Percentiles rank a stretch among this genome's conserved stretches.
Conservation (phyloP, 2,797 vertebrate species). For the Sardinella longiceps region DNA sequence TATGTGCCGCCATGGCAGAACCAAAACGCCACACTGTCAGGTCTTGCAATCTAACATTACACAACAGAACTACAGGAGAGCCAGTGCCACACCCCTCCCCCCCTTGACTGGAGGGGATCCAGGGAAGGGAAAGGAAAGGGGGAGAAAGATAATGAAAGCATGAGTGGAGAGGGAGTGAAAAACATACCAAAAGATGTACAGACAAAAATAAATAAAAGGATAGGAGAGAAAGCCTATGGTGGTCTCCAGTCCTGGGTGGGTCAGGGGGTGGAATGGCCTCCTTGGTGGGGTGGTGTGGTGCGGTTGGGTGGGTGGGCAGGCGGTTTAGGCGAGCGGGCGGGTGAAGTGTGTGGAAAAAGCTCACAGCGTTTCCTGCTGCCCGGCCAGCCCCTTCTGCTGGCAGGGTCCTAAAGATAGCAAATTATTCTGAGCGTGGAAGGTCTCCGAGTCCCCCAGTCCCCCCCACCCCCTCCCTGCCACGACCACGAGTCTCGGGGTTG, state of each 20-base stretch:
- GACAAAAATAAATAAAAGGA: conserved; percentile 6
- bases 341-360: conserved; percentile 54
- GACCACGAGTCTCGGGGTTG: neutral
- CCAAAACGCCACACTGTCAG: conserved; percentile 22
- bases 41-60: conserved; percentile 24
- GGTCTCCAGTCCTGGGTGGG: conserved; percentile 33
- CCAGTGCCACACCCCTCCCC: neutral
- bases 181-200: neutral
- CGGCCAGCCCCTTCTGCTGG: conserved; percentile 43
- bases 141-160: neutral
- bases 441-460: conserved; percentile 33
- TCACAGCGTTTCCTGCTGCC: conserved; percentile 40
- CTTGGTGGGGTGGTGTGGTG: conserved; percentile 16
- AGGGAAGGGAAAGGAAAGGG: neutral
- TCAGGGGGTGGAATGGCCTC: conserved; percentile 38
- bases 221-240: conserved; percentile 34
- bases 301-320: conserved; percentile 54
- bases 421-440: conserved; percentile 55
- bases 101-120: neutral
- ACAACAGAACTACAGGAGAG: conserved; percentile 10
- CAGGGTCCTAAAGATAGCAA: conserved; percentile 50
- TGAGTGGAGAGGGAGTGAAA: neutral
- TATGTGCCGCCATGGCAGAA: neutral
- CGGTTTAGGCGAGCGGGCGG: neutral
- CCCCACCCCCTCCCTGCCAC: neutral